These are phyloP conservation scores for Drosophila nigrodunni DNA, from an alignment of 1,140 invertebrate genomes.

Conservation along the genomic window DNA sequence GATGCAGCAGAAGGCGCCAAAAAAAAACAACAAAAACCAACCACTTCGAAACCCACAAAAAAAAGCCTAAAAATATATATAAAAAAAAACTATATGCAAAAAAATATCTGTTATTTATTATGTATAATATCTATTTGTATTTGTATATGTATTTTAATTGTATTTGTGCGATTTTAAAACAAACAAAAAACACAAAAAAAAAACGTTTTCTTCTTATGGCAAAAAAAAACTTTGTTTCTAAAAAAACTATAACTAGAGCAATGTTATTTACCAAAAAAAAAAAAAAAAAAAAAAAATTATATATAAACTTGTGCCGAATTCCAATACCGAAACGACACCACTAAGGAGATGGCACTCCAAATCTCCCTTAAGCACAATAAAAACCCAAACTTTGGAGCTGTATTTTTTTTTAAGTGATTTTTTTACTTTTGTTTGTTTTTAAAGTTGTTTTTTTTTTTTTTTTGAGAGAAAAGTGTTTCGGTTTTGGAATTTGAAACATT, in stretches of 20 bases:
- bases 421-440: constrained; percentile 3
- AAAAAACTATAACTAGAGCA: constrained; percentile 8
- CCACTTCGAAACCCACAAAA: constrained; percentile 22
- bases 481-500: constrained; percentile 9
- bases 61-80: constrained; percentile 21
- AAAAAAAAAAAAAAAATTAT: no score
- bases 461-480: constrained; percentile 4
- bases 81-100: constrained; percentile 29
- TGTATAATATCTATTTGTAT: constrained; percentile 62
- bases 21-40: constrained; percentile 47
- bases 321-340: neutral
- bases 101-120: constrained; percentile 72
- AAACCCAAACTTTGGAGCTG: neutral
- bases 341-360: constrained; percentile 9
- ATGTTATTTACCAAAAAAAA: neutral
- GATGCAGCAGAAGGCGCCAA: constrained; percentile 3
- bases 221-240: constrained; percentile 7
- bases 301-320: neutral
- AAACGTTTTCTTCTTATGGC: constrained; percentile 25
- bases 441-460: neutral
- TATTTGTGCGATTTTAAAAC: constrained; percentile 46
- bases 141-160: constrained; percentile 54
- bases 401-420: constrained; percentile 8
- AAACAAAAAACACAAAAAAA: no score
- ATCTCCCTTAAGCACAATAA: constrained; percentile 18